phyloP scores from a whole-genome alignment of 1,140 invertebrate genomes.

The Trichonephila clavata region DNA sequence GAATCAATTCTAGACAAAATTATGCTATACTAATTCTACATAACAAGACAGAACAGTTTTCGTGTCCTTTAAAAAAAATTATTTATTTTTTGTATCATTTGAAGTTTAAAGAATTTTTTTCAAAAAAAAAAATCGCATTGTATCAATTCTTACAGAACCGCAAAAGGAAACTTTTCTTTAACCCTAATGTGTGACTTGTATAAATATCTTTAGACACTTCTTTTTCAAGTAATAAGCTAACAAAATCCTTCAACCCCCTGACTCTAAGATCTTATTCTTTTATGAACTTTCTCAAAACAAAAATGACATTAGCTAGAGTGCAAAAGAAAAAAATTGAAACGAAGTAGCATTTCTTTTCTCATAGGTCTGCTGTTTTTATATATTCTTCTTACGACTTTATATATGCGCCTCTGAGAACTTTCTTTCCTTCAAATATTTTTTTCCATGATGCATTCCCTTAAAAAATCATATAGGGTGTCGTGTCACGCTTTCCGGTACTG shows the following conservation, averaged over 20 bases:
- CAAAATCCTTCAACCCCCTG: neutral
- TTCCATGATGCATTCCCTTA: neutral
- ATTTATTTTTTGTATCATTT: no score
- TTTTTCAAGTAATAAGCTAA: neutral
- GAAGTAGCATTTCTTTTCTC: neutral
- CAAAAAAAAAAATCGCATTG: no score
- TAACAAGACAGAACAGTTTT: no score
- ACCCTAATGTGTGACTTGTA: neutral
- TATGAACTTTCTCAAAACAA: neutral
- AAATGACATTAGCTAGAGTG: neutral
- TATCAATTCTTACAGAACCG: no score
- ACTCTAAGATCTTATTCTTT: neutral
- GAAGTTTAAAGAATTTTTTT: no score
- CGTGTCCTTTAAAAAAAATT: no score
- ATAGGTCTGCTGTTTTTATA: neutral
- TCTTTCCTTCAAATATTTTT: conserved; percentile 11
- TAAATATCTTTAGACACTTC: neutral
- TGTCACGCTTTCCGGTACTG: conserved; percentile 23
- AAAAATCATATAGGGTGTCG: neutral
- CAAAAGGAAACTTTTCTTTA: neutral
- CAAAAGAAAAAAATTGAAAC: neutral
- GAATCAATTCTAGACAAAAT: no score
- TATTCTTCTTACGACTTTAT: neutral
- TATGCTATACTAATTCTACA: no score
- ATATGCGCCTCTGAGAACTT: neutral